Conservation (phyloP, 2,888 invertebrate genomes). For the Heliconius cydno region DNA sequence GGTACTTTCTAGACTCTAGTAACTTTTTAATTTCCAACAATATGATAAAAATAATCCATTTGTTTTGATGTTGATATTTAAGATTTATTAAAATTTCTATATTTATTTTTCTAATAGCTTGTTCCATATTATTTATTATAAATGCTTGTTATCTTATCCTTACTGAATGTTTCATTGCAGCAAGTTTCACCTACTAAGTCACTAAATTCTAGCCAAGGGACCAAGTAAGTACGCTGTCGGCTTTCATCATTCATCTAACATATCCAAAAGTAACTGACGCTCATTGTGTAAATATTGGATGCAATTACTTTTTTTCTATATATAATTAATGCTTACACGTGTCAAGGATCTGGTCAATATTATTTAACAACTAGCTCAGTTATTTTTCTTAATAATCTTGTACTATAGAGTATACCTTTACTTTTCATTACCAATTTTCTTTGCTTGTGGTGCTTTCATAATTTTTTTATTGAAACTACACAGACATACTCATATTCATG, state of each 20-base stretch:
- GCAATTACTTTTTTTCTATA: background rate
- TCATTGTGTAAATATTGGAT: slow-evolving; percentile 1
- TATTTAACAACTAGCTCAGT: slow-evolving; percentile 25
- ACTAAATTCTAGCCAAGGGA: slow-evolving; percentile 76
- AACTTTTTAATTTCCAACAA: slow-evolving; percentile 15
- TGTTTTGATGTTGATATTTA: slow-evolving; percentile 39
- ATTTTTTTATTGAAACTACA: background rate
- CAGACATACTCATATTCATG: slow-evolving; percentile 8
- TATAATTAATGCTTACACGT: background rate
- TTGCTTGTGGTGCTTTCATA: slow-evolving; percentile 55
- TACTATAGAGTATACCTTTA: slow-evolving; percentile 25
- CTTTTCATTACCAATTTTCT: slow-evolving; percentile 46
- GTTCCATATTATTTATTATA: slow-evolving; percentile 61
- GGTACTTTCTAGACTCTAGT: background rate
- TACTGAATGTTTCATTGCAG: slow-evolving; percentile 80
- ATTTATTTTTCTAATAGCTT: slow-evolving; percentile 53
- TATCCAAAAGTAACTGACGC: slow-evolving; percentile 34
- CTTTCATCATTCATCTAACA: slow-evolving; percentile 40
- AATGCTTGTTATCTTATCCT: slow-evolving; percentile 72
- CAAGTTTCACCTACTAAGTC: slow-evolving; percentile 82
- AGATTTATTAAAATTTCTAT: slow-evolving; percentile 46
- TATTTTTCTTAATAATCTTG: slow-evolving; percentile 26
- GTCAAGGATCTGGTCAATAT: background rate
- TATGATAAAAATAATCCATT: slow-evolving; percentile 31
- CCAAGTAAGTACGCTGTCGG: slow-evolving; percentile 72